Conservation (phyloP, 2,113 vertebrate genomes). For the Amia ocellicauda region DNA sequence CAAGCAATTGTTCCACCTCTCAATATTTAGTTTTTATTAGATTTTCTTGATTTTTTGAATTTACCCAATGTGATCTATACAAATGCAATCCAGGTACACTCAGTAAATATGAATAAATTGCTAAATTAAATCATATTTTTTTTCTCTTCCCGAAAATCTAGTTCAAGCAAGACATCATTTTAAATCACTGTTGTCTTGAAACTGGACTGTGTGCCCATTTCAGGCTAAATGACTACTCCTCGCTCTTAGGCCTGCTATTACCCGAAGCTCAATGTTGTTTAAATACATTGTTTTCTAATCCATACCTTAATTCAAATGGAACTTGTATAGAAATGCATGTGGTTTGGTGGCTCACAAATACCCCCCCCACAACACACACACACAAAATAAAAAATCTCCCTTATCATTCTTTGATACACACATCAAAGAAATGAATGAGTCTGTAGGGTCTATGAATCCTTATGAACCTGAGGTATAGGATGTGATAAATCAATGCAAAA, state of each 20-base stretch:
- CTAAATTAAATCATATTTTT: constrained; percentile 65
- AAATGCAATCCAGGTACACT: constrained; percentile 67
- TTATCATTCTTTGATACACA: no score
- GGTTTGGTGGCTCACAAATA: constrained; percentile 36
- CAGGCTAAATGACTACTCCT: constrained; percentile 51
- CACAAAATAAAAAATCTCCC: no score
- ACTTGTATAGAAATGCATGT: constrained; percentile 48
- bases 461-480: no score
- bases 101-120: constrained; percentile 72
- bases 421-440: no score
- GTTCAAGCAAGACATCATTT: constrained; percentile 62
- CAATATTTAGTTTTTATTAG: constrained; percentile 54
- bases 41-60: constrained; percentile 59
- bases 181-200: constrained; percentile 58
- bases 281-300: constrained; percentile 61
- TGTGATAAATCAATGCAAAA: no score
- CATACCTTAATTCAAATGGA: constrained; percentile 37
- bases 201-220: constrained; percentile 49
- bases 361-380: no score
- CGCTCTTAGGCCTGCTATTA: constrained; percentile 50
- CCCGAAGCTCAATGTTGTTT: constrained; percentile 53
- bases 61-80: constrained; percentile 60
- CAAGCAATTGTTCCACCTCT: constrained; percentile 40
- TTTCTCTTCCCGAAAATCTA: constrained; percentile 54
- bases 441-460: no score